Evolutionary conservation across 2,113 vertebrate genomes (phyloP), one percentile per base, ranked within the genome.

Genomic region (Gavialis gangeticus): DNA sequence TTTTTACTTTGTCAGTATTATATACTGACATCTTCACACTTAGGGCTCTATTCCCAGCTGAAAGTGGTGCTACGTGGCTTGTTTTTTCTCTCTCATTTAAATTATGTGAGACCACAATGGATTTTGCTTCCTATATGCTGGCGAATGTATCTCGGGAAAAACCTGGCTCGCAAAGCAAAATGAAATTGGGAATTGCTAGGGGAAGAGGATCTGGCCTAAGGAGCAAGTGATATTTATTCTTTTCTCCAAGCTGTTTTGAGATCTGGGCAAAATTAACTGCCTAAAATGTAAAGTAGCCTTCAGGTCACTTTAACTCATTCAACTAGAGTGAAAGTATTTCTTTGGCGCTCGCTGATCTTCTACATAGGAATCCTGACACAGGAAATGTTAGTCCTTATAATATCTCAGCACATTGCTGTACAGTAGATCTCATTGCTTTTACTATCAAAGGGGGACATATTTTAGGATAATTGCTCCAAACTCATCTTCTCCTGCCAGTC

Each of bases 1-100:
- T 96, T 95, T 95, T 96, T 85, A 95, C 95, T 96, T 96, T 96
- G 92, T 97, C 95, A 93, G 93, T 93, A 92, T 98, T 95, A 97
- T 5, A 14, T 63, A 67, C 63, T 88, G 95, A 96, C 93, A 96
- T 58, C 85, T 98, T 30, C 3, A 2, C 90, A 79, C 91, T 90
- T 2, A 5, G 54, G 82, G 94, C 93, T 79, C 79, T 37, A 24
- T 19, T 92, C 82, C 76, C 86, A 89, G 73, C 78, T 81, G 85
- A 56, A n/a, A 71, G n/a, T 10, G 37, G 79, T 46, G 76, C 73
- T 80, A 37, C 57, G 62, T 89, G 62, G 73, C 30, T 59, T 28
- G 66, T 83, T 69, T 67, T 64, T 30, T 75, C n/a, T 8, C 16
- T 63, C 60, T 78, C 90, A 3, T 54, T 14, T 4, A 92, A 56